phyloP scores from a whole-genome alignment of 2,113 vertebrate species.

The Crotophaga sulcirostris region DNA sequence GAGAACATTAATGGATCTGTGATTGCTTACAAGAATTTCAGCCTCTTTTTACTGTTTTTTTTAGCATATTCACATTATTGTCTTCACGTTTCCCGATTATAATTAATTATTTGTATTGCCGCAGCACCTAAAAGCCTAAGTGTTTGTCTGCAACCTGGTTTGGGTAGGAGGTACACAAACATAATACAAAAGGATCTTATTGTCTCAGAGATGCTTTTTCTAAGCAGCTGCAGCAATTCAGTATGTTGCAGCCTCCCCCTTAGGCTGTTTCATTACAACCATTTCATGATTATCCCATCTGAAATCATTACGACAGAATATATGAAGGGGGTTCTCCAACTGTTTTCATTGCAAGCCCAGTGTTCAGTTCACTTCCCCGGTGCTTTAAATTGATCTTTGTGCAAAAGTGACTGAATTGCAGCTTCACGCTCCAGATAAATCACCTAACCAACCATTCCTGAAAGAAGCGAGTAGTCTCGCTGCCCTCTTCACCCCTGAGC shows the following conservation, averaged over 20 bases:
- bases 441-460: not conserved
- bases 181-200: not conserved
- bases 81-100: not conserved
- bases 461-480: not conserved
- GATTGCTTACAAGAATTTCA: not conserved
- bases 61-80: not conserved
- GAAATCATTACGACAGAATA: not conserved
- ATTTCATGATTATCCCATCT: not conserved
- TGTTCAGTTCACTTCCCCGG: not conserved
- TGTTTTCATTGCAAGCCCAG: not conserved
- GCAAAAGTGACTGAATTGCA: not conserved
- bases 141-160: not conserved
- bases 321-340: rapidly evolving
- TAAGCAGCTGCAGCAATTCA: not conserved
- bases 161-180: not conserved
- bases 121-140: not conserved
- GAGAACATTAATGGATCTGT: not conserved
- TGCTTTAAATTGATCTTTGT: not conserved
- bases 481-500: not conserved
- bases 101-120: not conserved
- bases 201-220: not conserved
- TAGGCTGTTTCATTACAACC: not conserved
- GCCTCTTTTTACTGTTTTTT: not conserved
- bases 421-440: not conserved
- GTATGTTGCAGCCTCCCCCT: not conserved